These are phyloP conservation scores for Oryzias curvinotus DNA, from an alignment of 2,113 vertebrate species.

Conservation along the genomic window DNA sequence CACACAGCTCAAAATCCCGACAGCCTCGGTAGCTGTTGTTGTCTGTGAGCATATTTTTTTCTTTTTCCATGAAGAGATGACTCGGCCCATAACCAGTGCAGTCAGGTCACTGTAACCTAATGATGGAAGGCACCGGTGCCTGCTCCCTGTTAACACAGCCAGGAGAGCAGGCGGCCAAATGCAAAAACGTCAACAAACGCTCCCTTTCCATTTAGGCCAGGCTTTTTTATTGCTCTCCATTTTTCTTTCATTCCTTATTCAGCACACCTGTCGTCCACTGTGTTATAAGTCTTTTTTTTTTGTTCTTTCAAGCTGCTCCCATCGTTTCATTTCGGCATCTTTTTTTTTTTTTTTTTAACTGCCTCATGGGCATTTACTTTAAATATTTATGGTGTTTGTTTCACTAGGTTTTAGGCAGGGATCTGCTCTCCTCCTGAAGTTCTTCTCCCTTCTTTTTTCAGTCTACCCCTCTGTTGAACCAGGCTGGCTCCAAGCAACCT, in stretches of 20 bases:
- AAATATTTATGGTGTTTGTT: too few species aligned
- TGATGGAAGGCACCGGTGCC: conserved; percentile 58
- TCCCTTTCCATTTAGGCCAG: conserved; percentile 35
- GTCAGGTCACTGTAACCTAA: conserved; percentile 78
- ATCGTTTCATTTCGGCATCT: too few species aligned
- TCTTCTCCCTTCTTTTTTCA: conserved; percentile 52
- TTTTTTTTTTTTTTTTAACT: too few species aligned
- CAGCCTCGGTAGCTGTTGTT: conserved; percentile 1
- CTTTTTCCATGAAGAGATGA: conserved; percentile 54
- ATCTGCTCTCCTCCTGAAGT: conserved; percentile 4
- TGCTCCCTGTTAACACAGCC: conserved; percentile 53
- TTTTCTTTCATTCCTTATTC: conserved; percentile 7
- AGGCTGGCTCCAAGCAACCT: conserved; percentile 95
- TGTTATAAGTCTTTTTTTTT: neutral
- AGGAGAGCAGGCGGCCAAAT: conserved; percentile 44
- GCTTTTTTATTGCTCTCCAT: conserved; percentile 28
- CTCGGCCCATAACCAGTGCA: conserved; percentile 61
- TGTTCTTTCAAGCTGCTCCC: neutral
- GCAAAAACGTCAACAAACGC: conserved; percentile 55
- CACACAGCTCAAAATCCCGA: conserved; percentile 18
- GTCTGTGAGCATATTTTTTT: conserved; percentile 49
- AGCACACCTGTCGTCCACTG: neutral
- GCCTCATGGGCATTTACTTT: too few species aligned
- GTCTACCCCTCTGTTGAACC: conserved; percentile 94
- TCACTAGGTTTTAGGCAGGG: neutral